A percentile compares a stretch with the other conserved stretches of the same genome.
phyloP scores from a whole-genome alignment of 1,140 invertebrate genomes.

The Thalassaphorura encarpata region DNA sequence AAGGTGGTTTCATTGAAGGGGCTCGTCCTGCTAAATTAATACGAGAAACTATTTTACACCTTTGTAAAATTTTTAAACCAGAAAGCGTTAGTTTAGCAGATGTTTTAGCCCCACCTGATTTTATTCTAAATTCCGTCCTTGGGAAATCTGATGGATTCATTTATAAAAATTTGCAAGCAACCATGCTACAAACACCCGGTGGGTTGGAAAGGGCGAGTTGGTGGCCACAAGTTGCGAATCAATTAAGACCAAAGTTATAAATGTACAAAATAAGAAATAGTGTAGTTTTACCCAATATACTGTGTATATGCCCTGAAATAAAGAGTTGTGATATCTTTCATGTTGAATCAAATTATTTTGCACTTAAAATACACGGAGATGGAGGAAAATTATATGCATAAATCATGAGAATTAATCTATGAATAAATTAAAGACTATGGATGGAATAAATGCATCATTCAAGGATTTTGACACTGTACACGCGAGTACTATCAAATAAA shows the following conservation, averaged over 20 bases:
- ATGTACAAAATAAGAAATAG: too few species aligned
- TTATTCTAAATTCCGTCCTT: slow-evolving; percentile 65
- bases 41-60: slow-evolving; percentile 50
- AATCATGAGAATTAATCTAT: too few species aligned
- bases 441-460: too few species aligned
- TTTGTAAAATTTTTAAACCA: slow-evolving; percentile 53
- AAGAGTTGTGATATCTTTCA: too few species aligned
- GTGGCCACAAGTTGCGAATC: slow-evolving; percentile 58
- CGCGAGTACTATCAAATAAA: too few species aligned
- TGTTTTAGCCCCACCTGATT: slow-evolving; percentile 77
- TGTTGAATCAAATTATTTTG: neutral
- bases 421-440: too few species aligned
- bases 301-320: too few species aligned
- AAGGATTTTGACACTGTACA: too few species aligned
- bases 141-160: slow-evolving; percentile 72
- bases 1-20: slow-evolving; percentile 37
- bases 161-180: slow-evolving; percentile 69
- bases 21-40: slow-evolving; percentile 35
- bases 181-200: slow-evolving; percentile 57
- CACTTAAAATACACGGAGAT: neutral
- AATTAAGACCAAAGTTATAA: slow-evolving; percentile 14
- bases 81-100: slow-evolving; percentile 71
- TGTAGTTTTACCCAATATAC: too few species aligned
- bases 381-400: too few species aligned
- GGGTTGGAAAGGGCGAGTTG: slow-evolving; percentile 61